phyloP scores from a whole-genome alignment of 2,888 invertebrate species.

The Ochropacha duplaris region DNA sequence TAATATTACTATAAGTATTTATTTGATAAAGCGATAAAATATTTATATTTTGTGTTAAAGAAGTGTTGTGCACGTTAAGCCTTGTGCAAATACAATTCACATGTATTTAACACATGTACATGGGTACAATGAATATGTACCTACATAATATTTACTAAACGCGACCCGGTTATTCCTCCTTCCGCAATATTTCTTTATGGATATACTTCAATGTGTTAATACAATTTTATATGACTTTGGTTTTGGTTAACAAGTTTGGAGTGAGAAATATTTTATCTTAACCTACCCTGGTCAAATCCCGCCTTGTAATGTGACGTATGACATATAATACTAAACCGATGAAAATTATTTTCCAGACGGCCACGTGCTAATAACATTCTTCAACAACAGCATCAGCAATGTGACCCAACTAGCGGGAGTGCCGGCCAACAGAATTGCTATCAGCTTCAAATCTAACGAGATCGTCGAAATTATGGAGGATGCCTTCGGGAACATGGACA shows the following conservation, averaged over 20 bases:
- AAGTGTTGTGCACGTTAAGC: neutral
- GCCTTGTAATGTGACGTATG: neutral
- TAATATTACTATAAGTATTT: too few relatives aligned
- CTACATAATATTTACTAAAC: neutral
- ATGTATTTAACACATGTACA: neutral
- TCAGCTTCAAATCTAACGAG: constrained; percentile 79
- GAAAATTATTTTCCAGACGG: constrained; percentile 64
- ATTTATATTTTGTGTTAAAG: neutral
- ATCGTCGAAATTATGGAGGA: constrained; percentile 77
- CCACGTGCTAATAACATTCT: constrained; percentile 80
- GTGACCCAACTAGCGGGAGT: constrained; percentile 70
- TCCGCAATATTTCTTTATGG: neutral
- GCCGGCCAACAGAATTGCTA: constrained; percentile 68
- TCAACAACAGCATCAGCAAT: constrained; percentile 78
- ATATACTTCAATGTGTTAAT: neutral
- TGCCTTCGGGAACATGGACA: constrained; percentile 75
- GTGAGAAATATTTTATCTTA: neutral
- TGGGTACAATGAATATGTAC: neutral
- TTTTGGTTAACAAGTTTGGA: neutral
- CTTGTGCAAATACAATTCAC: neutral
- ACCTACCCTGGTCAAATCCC: neutral
- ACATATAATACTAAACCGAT: too few relatives aligned
- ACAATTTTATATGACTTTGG: neutral
- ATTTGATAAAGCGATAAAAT: neutral
- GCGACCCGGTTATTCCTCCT: neutral